These are phyloP conservation scores for Elephantulus edwardii DNA, from an alignment of 2,113 vertebrate species.

Conservation along the genomic window DNA sequence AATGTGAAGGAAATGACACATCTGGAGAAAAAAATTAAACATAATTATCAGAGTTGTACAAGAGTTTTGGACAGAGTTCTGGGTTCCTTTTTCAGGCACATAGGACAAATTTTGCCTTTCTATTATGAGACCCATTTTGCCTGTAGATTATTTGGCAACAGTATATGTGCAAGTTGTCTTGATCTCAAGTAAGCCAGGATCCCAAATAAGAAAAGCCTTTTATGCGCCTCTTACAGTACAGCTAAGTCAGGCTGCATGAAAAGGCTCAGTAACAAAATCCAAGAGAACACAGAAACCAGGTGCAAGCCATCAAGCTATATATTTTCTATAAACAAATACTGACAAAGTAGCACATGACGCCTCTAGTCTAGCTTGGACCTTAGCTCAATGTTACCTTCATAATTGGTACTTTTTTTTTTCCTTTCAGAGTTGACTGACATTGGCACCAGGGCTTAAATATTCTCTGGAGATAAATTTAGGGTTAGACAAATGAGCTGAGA, in stretches of 20 bases:
- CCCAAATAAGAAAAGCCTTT: background rate
- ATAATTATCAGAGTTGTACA: background rate
- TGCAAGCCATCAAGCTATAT: background rate
- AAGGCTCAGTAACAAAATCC: background rate
- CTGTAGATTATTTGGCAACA: background rate
- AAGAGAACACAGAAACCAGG: background rate
- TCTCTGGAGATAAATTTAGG: background rate
- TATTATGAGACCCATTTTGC: too few species aligned
- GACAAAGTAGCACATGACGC: background rate
- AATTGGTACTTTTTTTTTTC: background rate
- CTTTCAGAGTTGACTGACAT: constrained; percentile 5
- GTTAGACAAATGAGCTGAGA: background rate
- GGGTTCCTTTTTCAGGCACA: background rate
- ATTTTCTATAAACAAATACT: background rate
- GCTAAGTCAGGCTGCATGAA: background rate
- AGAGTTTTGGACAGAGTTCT: background rate
- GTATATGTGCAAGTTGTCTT: background rate
- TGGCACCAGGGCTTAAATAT: background rate
- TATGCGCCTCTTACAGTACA: background rate
- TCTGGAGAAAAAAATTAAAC: background rate
- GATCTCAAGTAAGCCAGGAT: background rate
- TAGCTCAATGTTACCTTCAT: background rate
- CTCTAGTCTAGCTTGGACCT: background rate
- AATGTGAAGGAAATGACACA: background rate
- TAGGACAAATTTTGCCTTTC: background rate